These are phyloP conservation scores for Smittia aterrima DNA, from an alignment of 2,888 invertebrate genomes.

Conservation along the genomic window DNA sequence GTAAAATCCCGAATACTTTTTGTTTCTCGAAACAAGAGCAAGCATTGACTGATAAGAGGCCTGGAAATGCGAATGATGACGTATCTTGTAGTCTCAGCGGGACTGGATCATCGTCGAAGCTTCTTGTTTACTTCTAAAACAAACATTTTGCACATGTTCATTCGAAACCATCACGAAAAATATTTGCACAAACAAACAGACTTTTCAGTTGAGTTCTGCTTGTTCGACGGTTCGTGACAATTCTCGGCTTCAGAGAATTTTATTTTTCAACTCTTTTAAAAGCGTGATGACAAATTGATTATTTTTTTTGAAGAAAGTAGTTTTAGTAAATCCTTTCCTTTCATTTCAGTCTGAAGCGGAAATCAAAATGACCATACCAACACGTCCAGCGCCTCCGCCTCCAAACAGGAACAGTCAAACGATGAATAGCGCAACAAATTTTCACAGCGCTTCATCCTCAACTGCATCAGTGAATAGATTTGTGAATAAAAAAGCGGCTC, in stretches of 20 bases:
- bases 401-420: background rate
- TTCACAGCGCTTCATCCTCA: background rate
- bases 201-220: background rate
- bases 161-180: background rate
- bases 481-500: slow-evolving; percentile 3
- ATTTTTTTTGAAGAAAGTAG: background rate
- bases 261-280: background rate
- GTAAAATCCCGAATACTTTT: too few relatives aligned
- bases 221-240: background rate
- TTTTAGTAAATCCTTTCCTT: background rate
- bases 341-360: background rate
- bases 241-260: background rate
- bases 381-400: slow-evolving; percentile 36
- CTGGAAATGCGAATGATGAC: too few relatives aligned
- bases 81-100: too few relatives aligned
- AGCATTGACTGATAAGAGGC: too few relatives aligned
- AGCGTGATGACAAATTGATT: background rate
- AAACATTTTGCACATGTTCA: slow-evolving; percentile 3
- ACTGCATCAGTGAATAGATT: background rate
- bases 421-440: background rate
- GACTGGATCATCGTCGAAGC: too few relatives aligned
- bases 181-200: background rate
- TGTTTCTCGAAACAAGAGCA: too few relatives aligned
- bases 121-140: background rate
- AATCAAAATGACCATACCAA: background rate